Base-by-base conservation (phyloP, 1,140 invertebrate genomes). In the Eufriesea mexicana region DNA sequence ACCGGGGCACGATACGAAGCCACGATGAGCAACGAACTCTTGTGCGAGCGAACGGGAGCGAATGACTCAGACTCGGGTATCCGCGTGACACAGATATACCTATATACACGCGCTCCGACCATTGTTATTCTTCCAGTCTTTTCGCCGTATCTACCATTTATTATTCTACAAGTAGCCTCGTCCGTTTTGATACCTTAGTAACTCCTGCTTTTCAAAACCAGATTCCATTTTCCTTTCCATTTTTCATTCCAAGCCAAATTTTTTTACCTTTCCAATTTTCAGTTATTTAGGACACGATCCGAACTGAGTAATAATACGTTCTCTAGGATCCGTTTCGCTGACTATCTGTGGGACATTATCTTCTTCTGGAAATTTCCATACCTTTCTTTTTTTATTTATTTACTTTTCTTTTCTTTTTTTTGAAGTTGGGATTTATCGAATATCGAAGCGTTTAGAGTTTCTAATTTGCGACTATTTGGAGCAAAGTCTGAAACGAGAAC, bases 41-140 rank as follows among this genome's bases (percentile, higher is more conserved):
- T 51, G 55, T 67, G 49, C 42, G 57, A 72, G 35, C 78, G 77
- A 77, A 75, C 67, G 76, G 74, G 71, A 59, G 67, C 77, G 72
- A 81, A 35, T 57, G 84, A 86, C 87, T 86, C 87, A 87, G 75
- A 66, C 72, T 84, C 54, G 45, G 84, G 66, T 77, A 86, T 80
- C 86, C 77, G 79, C 79, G 61, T 88, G 86, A 83, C 86, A 88
- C 84, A 78, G 84, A 83, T 88, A 42, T 57, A 67, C 35, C 10
- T 45, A 67, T 67, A 45, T 42, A 85, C 64, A 68, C 61, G 54
- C 55, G 47, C 76, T 12, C 2, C 73, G 18, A 66, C 66, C 75
- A 75, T 85, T 81, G 67, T 77, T 77, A 54, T 78, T 77, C 68
- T 16, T 35, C 57, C 49, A 76, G 67, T 84, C 76, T 79, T 84